These are phyloP conservation scores for Notothenia rossii DNA, from an alignment of 2,113 vertebrate species.

Conservation along the genomic window DNA sequence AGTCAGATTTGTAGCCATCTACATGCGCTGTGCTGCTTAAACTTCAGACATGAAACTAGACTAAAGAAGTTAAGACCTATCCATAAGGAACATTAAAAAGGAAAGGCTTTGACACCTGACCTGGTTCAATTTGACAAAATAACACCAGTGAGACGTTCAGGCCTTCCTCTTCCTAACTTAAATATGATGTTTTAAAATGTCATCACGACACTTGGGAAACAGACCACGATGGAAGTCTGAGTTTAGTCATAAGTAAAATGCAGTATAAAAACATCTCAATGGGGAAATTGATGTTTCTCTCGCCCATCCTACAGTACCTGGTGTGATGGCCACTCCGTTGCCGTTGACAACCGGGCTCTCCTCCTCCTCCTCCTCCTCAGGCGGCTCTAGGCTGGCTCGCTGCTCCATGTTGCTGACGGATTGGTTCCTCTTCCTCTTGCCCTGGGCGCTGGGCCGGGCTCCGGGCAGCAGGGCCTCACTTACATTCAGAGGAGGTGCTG, in stretches of 20 bases:
- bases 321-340: conserved; percentile 93
- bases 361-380: conserved; percentile 97
- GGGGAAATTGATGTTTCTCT: conserved; percentile 13
- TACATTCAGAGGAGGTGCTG: conserved; percentile 94
- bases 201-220: conserved; percentile 1
- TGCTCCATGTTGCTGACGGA: conserved; percentile 99
- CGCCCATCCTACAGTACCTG: conserved; percentile 84
- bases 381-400: conserved; percentile 92
- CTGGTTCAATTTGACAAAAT: conserved; percentile 22
- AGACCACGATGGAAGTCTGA: conserved; percentile 11
- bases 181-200: conserved; percentile 32
- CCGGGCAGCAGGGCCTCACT: conserved; percentile 98
- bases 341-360: conserved; percentile 97
- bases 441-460: conserved; percentile 96
- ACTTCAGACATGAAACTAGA: conserved; percentile 17
- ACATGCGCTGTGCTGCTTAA: conserved; percentile 1
- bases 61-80: conserved; percentile 16
- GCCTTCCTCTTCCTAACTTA: conserved; percentile 12
- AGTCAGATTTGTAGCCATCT: conserved; percentile 7
- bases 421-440: conserved; percentile 98
- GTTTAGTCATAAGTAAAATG: conserved; percentile 17
- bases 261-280: conserved; percentile 30
- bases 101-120: conserved; percentile 16
- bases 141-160: conserved; percentile 19
- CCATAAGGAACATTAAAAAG: conserved; percentile 26